A percentile compares a stretch with the other conserved stretches of the same genome.
phyloP scores from a whole-genome alignment of 2,113 vertebrate genomes.

The Anoplopoma fimbria region DNA sequence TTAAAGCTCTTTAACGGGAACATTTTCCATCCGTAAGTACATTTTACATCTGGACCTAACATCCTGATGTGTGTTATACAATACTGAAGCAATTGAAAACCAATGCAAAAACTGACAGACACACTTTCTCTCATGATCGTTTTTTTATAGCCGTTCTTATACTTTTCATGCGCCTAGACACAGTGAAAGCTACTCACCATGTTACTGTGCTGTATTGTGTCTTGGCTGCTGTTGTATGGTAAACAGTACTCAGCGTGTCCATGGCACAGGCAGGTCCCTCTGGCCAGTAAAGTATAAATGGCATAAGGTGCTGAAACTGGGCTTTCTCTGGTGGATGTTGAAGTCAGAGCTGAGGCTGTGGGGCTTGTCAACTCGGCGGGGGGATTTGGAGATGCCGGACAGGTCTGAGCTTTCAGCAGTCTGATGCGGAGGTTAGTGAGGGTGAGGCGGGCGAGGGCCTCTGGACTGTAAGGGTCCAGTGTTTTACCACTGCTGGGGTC shows the following conservation, averaged over 20 bases:
- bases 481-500: slow-evolving; percentile 78
- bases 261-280: slow-evolving; percentile 91
- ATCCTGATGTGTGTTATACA: slow-evolving; percentile 19
- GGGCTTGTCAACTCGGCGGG: not conserved
- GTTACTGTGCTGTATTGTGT: slow-evolving; percentile 34
- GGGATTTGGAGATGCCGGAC: slow-evolving; percentile 54
- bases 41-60: slow-evolving; percentile 33
- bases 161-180: slow-evolving; percentile 2
- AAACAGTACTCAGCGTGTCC: slow-evolving; percentile 90
- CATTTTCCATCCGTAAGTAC: not conserved
- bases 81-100: not conserved
- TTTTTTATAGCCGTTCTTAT: not conserved
- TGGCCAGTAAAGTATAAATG: slow-evolving; percentile 88
- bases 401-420: slow-evolving; percentile 87
- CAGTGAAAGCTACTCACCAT: slow-evolving; percentile 62
- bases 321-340: slow-evolving; percentile 68
- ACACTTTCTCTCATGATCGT: not conserved
- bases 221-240: slow-evolving; percentile 66
- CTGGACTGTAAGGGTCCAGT: slow-evolving; percentile 87
- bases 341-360: slow-evolving; percentile 1
- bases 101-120: not conserved
- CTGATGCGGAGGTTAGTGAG: slow-evolving; percentile 90
- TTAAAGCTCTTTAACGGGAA: slow-evolving; percentile 6
- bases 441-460: slow-evolving; percentile 84
- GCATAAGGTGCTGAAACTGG: slow-evolving; percentile 84